Evolutionary conservation across 2,888 invertebrate genomes (phyloP), one percentile per base, ranked within the genome.

Genomic region (Philereme transversata): DNA sequence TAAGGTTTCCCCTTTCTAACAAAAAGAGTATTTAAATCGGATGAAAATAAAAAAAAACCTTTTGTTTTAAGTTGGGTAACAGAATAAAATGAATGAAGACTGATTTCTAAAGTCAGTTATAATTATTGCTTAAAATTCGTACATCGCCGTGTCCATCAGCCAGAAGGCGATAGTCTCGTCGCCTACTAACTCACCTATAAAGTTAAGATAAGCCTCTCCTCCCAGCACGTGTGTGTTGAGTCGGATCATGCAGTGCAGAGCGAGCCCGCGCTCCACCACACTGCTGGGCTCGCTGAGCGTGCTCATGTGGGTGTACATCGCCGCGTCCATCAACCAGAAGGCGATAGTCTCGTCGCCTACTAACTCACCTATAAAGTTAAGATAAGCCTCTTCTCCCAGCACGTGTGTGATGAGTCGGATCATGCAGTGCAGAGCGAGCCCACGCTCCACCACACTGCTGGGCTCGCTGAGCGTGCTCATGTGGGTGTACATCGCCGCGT

Each of bases 291-390:
- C 95, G 55, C 96, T 96, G 5, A 95, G 1, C 0, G 92, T 93
- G 44, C 98, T 98, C 99, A 99, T 99, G 87, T 97, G 96, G 0
- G 97, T 96, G 86, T 99, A 99, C 99, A 99, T 99, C 73, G 98
- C 98, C 73, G 98, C 98, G 89, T 99, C 99, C 99, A 99, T 99
- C 70, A 99, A 88, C 99, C 99, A 99, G 92, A 99, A 99, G 1
- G 99, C 99, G 46, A 99, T 95, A 0, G 99, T 22, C 22, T 22
- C 22, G 22, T 22, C 22, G 22, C 22, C 22, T 22, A 22, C 22
- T 22, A 22, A 8, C 38, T 38, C 8, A 38, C 38, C 38, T 38
- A 38, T 38, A 78, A 99, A 99, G 90, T 99, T 99, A n/a, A 99
- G 95, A 88, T 99, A 99, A 0, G 97, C 99, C 90, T 99, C 99